Percentiles rank a stretch among this genome's conserved stretches.
These are phyloP conservation scores for Pelagia noctiluca DNA, from an alignment of 30 jellyfish, hydroid and myxozoan species.

Conservation along the genomic window DNA sequence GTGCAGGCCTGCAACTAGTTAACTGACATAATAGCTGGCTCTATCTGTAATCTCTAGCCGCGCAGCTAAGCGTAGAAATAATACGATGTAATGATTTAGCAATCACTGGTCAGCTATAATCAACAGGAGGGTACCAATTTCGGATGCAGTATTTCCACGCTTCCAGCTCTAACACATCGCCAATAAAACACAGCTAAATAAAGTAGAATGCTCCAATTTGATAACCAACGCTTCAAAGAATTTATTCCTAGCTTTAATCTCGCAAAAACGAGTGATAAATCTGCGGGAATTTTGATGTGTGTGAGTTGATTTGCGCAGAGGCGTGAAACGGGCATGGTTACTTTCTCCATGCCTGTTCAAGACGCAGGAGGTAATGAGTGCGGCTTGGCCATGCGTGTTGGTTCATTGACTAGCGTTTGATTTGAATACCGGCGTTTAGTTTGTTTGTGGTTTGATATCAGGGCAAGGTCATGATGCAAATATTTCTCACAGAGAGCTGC, in stretches of 20 bases:
- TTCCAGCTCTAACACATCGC: too few species aligned
- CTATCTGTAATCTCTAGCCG: conserved; percentile 76
- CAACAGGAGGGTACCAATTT: too few species aligned
- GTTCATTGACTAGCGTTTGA: background rate
- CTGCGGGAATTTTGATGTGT: too few species aligned
- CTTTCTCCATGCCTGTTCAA: too few species aligned
- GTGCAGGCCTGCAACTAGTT: conserved; percentile 45
- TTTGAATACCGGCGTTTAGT: background rate
- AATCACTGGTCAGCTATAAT: conserved; percentile 71
- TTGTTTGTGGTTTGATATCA: background rate
- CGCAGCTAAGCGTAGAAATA: conserved; percentile 81
- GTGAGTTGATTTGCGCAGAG: too few species aligned
- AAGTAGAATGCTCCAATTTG: too few species aligned
- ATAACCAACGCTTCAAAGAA: too few species aligned
- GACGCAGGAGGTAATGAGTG: background rate
- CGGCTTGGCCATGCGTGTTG: conserved; percentile 14
- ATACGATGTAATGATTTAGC: conserved; percentile 75
- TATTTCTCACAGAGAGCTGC: too few species aligned
- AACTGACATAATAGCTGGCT: conserved; percentile 56
- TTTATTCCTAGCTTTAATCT: too few species aligned
- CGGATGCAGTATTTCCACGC: too few species aligned
- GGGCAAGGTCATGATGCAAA: conserved; percentile 3
- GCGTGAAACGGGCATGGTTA: background rate
- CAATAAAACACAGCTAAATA: too few species aligned
- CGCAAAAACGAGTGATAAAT: too few species aligned